Base-by-base conservation (phyloP, 1,140 invertebrate genomes). In the Drosophila rhopaloa region DNA sequence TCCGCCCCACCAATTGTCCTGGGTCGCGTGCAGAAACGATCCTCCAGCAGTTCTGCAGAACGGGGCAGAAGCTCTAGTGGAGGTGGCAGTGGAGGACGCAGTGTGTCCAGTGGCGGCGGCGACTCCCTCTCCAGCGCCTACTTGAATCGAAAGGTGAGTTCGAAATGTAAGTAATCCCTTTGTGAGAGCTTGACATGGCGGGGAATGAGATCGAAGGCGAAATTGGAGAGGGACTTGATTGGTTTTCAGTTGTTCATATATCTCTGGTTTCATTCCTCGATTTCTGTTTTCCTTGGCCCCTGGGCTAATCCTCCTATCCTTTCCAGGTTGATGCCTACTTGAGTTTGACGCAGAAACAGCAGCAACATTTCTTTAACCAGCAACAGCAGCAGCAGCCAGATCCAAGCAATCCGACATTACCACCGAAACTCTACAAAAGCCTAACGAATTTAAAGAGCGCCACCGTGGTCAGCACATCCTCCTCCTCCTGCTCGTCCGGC, bases 371-470 rank as follows among this genome's bases (percentile, higher is more conserved):
- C 55, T 81, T 75, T 90, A 90, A 84, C 51, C 89, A 90, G 37
- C 81, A 89, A 67, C 70, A 72, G 14, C 76, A 76, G 24, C 71
- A 79, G 16, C 67, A 89, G 16, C 67, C 71, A 74, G 78, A 91
- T 62, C 74, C 84, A 71, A 91, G 70, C 72, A 92, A 92, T 88
- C 92, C 92, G 60, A 82, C 75, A 57, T 83, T 92, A 90, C 92
- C 92, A 92, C 92, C 92, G 80, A 92, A 92, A 90, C 79, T 92
- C 66, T 91, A 92, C 74, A 92, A 92, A 83, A 91, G 90, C 76
- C 68, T 91, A 78, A 91, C 91, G 84, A 92, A 92, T 91, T 91
- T 91, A 91, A 92, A 92, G 77, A 62, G 79, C 60, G 62, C 81
- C 44, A 89, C 76, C 61, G 66, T 71, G 68, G 62, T 62, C 35